A percentile compares a stretch with the other conserved stretches of the same genome.
Evolutionary conservation across 2,113 vertebrate species (phyloP).

Genomic region (Halichoerus grypus): DNA sequence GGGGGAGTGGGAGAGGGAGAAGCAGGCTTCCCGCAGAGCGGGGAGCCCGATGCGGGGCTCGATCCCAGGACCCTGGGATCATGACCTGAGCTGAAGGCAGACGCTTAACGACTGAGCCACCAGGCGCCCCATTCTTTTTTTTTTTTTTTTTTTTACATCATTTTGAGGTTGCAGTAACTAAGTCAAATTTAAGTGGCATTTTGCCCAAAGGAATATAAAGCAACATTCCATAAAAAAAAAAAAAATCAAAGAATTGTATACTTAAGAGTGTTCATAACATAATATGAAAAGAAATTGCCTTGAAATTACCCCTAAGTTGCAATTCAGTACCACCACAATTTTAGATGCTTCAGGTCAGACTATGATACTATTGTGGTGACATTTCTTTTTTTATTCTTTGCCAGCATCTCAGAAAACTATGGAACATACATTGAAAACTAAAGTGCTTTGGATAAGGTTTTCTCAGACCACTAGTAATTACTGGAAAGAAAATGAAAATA

Average conservation of each 20-base stretch:
- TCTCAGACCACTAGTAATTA: background rate
- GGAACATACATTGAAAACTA: slow-evolving; percentile 8
- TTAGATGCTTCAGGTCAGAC: slow-evolving; percentile 52
- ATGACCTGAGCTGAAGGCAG: no score
- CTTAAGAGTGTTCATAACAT: slow-evolving; percentile 59
- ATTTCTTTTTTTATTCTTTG: slow-evolving; percentile 8
- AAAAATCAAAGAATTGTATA: slow-evolving; percentile 47
- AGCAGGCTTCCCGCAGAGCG: no score
- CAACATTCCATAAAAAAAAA: background rate
- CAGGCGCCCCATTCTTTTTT: no score
- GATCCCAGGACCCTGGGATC: no score
- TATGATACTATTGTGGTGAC: slow-evolving; percentile 12
- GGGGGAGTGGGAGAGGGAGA: no score
- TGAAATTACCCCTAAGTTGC: slow-evolving; percentile 69
- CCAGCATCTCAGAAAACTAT: slow-evolving; percentile 13
- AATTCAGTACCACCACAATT: slow-evolving; percentile 54
- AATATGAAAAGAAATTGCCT: slow-evolving; percentile 78
- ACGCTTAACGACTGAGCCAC: no score
- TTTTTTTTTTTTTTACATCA: slow-evolving; percentile 9
- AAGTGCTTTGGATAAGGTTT: slow-evolving; percentile 31
- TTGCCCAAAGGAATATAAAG: slow-evolving; percentile 62
- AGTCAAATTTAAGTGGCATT: slow-evolving; percentile 56
- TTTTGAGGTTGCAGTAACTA: slow-evolving; percentile 38
- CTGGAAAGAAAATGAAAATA: slow-evolving; percentile 40
- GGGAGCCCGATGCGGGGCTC: no score